These are phyloP conservation scores for Beaufortia kweichowensis DNA, from an alignment of 2,113 vertebrate species.

Conservation along the genomic window DNA sequence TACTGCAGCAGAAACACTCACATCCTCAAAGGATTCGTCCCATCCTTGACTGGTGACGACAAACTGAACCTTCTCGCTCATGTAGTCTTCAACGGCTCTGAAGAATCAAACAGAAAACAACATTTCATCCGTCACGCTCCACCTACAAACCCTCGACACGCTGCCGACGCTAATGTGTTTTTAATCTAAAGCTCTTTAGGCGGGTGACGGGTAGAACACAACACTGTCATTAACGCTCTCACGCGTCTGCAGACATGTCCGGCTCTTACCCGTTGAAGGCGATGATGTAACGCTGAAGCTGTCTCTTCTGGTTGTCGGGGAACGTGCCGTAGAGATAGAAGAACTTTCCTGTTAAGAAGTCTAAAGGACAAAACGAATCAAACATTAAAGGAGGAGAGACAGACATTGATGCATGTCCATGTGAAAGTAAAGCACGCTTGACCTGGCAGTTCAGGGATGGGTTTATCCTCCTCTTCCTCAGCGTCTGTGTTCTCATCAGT, in stretches of 20 bases:
- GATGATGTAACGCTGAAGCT: conserved; percentile 80
- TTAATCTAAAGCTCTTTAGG: background rate
- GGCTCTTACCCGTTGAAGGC: conserved; percentile 85
- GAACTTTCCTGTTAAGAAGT: conserved; percentile 81
- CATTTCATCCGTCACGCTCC: conserved; percentile 9
- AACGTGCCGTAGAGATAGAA: conserved; percentile 90
- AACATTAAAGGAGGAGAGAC: background rate
- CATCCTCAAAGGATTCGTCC: conserved; percentile 88
- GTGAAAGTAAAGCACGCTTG: background rate
- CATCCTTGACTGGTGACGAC: conserved; percentile 88
- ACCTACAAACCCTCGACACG: background rate
- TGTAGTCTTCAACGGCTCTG: conserved; percentile 86
- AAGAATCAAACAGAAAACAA: conserved; percentile 5
- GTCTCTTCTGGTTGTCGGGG: conserved; percentile 80
- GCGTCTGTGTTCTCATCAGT: conserved; percentile 88
- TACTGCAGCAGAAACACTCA: too few relatives aligned
- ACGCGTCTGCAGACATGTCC: too few relatives aligned
- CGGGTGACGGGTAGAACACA: background rate
- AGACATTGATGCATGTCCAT: background rate
- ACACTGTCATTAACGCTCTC: too few relatives aligned
- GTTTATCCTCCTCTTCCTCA: conserved; percentile 75
- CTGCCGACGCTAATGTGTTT: background rate
- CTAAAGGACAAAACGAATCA: conserved; percentile 67
- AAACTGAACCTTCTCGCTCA: conserved; percentile 87
- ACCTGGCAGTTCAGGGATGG: conserved; percentile 84